A percentile compares a stretch with the other conserved stretches of the same genome.
phyloP scores from a whole-genome alignment of 2,888 invertebrate genomes.

The Digitonthophagus gazella region DNA sequence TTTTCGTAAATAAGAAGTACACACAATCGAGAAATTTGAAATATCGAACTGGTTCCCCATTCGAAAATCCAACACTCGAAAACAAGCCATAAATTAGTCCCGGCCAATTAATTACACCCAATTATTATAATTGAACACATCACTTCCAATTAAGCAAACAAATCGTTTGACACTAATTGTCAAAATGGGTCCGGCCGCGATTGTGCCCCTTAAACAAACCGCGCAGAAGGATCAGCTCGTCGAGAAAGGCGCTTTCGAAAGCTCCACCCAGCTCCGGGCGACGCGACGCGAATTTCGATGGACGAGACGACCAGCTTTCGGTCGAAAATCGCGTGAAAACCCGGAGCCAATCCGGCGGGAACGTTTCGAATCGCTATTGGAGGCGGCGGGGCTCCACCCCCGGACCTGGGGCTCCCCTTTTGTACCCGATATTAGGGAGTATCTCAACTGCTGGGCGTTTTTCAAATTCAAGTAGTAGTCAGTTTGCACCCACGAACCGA shows the following conservation, averaged over 20 bases:
- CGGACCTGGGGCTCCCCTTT: constrained; percentile 44
- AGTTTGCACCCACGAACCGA: constrained; percentile 43
- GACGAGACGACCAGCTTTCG: constrained; percentile 24
- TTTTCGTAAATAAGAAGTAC: no score
- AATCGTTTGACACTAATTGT: constrained; percentile 51
- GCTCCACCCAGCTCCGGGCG: constrained; percentile 36
- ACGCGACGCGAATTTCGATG: constrained; percentile 22
- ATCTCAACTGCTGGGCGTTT: constrained; percentile 48
- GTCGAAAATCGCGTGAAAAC: constrained; percentile 10
- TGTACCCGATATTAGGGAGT: constrained; percentile 50
- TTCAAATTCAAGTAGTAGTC: constrained; percentile 49
- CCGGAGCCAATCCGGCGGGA: constrained; percentile 56
- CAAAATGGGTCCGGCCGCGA: constrained; percentile 28
- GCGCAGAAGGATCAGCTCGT: constrained; percentile 30
- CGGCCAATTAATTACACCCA: constrained; percentile 51
- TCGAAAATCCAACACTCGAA: constrained; percentile 26
- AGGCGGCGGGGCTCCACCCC: constrained; percentile 56
- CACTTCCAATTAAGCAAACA: constrained; percentile 51
- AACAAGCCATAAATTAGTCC: constrained; percentile 38
- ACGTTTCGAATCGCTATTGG: constrained; percentile 63
- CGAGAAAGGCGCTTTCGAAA: constrained; percentile 32
- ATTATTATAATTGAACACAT: constrained; percentile 53
- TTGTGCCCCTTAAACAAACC: constrained; percentile 30
- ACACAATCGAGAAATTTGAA: no score
- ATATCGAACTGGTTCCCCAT: no score